phyloP scores from a whole-genome alignment of 2,888 invertebrate species.

The Opisthograptis luteolata region DNA sequence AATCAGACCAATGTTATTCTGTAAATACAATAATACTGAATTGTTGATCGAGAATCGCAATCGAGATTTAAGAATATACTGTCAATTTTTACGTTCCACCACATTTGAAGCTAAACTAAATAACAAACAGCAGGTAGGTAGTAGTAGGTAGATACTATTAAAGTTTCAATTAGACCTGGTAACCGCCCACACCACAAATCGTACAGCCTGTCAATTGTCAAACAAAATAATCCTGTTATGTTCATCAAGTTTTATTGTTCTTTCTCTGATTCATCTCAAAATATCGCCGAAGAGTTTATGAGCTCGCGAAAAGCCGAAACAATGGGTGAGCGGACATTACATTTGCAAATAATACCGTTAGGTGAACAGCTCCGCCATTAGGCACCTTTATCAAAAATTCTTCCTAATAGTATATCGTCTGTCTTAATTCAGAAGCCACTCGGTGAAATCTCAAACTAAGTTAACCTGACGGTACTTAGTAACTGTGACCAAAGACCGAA shows the following conservation, averaged over 20 bases:
- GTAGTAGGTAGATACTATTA: too few species aligned
- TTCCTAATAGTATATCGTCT: conserved; percentile 39
- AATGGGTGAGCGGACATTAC: conserved; percentile 42
- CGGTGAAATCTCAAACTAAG: neutral
- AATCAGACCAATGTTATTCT: conserved; percentile 6
- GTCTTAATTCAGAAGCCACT: conserved; percentile 14
- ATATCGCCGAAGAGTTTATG: conserved; percentile 41
- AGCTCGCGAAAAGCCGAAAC: conserved; percentile 40
- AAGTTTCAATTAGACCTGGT: too few species aligned
- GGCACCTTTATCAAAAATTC: conserved; percentile 47
- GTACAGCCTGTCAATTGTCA: conserved; percentile 52
- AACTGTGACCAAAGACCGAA: too few species aligned
- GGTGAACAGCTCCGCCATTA: conserved; percentile 45
- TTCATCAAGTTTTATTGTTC: conserved; percentile 28
- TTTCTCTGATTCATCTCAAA: conserved; percentile 33
- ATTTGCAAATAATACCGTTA: conserved; percentile 51
- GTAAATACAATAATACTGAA: conserved; percentile 15
- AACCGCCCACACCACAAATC: conserved; percentile 53
- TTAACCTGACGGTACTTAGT: neutral
- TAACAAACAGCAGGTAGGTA: conserved; percentile 44
- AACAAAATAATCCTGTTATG: conserved; percentile 39
- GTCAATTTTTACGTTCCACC: conserved; percentile 32
- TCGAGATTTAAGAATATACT: conserved; percentile 15
- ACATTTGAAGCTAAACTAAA: conserved; percentile 32
- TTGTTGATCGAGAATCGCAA: conserved; percentile 9